These are phyloP conservation scores for Sinella curviseta DNA, from an alignment of 1,140 invertebrate genomes.

Conservation along the genomic window DNA sequence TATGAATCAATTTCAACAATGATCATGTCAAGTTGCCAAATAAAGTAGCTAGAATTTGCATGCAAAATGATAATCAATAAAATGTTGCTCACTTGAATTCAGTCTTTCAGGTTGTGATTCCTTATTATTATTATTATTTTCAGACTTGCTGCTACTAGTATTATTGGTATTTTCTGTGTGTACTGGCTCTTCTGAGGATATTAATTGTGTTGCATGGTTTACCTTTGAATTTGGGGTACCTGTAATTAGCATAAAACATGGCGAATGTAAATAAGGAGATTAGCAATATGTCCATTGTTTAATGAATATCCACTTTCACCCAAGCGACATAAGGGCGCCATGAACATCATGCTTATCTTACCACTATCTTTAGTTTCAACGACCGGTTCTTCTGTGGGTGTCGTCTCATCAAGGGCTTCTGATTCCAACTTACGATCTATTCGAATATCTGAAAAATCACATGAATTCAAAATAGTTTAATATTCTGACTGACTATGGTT, in stretches of 20 bases:
- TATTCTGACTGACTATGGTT: too few species aligned
- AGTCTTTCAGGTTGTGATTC: background rate
- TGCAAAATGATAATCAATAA: too few species aligned
- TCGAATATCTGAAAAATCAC: background rate
- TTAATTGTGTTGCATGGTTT: background rate
- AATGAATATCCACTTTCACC: too few species aligned
- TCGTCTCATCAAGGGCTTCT: background rate
- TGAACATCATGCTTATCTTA: too few species aligned
- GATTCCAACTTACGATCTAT: background rate
- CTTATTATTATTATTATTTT: background rate
- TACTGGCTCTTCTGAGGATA: background rate
- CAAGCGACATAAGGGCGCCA: too few species aligned
- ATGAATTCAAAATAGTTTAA: constrained; percentile 1
- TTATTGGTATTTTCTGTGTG: background rate
- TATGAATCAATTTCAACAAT: background rate
- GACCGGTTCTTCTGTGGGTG: background rate
- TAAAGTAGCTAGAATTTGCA: too few species aligned
- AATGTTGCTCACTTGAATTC: background rate
- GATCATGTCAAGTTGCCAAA: too few species aligned
- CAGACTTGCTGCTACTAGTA: background rate
- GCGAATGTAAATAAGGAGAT: too few species aligned
- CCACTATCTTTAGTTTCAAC: background rate
- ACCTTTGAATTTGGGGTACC: background rate
- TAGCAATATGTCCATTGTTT: too few species aligned
- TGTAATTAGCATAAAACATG: too few species aligned